Conservation (phyloP, 1,140 invertebrate genomes). For the Pantala flavescens region DNA sequence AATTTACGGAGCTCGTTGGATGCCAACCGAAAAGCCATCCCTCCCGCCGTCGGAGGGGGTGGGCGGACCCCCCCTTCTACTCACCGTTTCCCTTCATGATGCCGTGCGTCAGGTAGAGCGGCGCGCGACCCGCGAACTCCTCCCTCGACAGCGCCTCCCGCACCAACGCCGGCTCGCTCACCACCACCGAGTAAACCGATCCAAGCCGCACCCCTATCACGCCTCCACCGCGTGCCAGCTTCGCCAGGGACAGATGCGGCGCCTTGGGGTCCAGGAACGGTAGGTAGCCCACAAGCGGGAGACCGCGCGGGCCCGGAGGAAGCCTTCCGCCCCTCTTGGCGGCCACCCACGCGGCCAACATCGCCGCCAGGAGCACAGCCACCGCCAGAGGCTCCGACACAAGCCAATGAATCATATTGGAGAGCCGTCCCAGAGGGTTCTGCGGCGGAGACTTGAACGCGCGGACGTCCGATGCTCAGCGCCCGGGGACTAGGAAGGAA, state of each 20-base stretch:
- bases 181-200: constrained; percentile 55
- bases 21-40: too few relatives aligned
- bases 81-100: constrained; percentile 78
- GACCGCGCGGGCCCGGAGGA: constrained; percentile 64
- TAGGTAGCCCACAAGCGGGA: constrained; percentile 68
- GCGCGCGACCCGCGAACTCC: constrained; percentile 57
- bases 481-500: too few relatives aligned
- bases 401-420: neutral
- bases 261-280: constrained; percentile 52
- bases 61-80: constrained; percentile 18
- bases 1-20: too few relatives aligned
- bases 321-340: neutral
- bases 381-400: neutral
- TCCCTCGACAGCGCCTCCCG: constrained; percentile 58
- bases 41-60: too few relatives aligned
- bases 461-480: too few relatives aligned
- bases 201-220: constrained; percentile 49
- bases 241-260: constrained; percentile 57
- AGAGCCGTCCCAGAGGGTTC: too few relatives aligned
- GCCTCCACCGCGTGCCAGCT: constrained; percentile 42
- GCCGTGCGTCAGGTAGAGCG: constrained; percentile 69
- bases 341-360: neutral
- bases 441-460: too few relatives aligned
- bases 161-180: constrained; percentile 59
- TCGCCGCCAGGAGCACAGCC: neutral